A percentile compares a stretch with the other conserved stretches of the same genome.
Conservation (phyloP, 2,113 vertebrate species). For the Nothocercus nigrocapillus region DNA sequence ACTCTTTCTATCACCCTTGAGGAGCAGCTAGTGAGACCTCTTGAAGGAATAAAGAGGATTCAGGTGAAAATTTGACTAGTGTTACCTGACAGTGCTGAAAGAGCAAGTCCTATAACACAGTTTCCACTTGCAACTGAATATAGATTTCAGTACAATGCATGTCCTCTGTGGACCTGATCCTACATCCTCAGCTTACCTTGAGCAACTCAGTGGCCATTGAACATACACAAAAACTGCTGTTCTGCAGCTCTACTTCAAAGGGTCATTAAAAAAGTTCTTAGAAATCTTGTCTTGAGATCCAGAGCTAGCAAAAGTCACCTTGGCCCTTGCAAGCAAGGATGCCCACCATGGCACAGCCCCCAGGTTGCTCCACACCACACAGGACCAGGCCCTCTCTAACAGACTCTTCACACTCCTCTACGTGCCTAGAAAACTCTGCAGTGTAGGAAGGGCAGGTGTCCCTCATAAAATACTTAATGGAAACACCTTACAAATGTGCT, state of each 20-base stretch:
- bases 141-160: background rate
- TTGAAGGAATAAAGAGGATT: background rate
- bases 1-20: background rate
- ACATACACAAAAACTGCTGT: background rate
- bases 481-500: background rate
- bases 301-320: background rate
- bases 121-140: background rate
- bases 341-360: background rate
- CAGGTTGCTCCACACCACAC: background rate
- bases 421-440: background rate
- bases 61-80: background rate
- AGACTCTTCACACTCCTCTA: too few species aligned
- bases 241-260: background rate
- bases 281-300: background rate
- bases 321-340: background rate
- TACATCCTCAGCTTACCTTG: background rate
- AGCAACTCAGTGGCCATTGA: background rate
- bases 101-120: slow-evolving; percentile 6
- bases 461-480: background rate
- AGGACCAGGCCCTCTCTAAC: background rate
- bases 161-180: background rate
- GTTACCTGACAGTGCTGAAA: slow-evolving; percentile 29
- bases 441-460: background rate
- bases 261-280: background rate
- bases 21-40: background rate